Evolutionary conservation across 2,888 invertebrate species (phyloP).

Genomic region (Nomada goodeniana): DNA sequence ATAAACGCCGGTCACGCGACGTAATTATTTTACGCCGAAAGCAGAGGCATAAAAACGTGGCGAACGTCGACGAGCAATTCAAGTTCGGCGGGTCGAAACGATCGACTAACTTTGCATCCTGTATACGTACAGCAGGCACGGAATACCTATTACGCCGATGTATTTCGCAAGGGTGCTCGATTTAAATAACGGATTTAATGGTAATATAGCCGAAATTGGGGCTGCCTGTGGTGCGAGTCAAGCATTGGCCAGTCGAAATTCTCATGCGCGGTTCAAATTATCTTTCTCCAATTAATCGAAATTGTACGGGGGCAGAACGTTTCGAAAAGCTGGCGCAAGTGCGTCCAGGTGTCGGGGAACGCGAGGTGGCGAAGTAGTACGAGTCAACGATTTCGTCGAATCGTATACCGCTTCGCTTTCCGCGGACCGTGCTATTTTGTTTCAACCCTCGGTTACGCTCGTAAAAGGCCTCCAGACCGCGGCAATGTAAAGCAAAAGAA

Average conservation of each 20-base stretch:
- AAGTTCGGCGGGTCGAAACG: conserved; percentile 15
- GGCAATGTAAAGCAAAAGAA: not conserved
- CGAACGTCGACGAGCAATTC: not conserved
- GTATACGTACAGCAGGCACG: not conserved
- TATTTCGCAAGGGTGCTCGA: not conserved
- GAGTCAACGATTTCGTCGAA: conserved; percentile 25
- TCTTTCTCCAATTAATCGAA: not conserved
- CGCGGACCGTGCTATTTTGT: conserved; percentile 7
- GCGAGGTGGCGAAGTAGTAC: conserved; percentile 15
- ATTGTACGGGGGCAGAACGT: not conserved
- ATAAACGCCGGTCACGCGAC: conserved; percentile 56
- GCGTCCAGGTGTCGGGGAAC: not conserved
- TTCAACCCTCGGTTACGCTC: not conserved
- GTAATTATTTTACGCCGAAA: conserved; percentile 35
- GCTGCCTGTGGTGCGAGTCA: conserved; percentile 1
- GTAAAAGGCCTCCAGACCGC: not conserved
- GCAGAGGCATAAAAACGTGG: not conserved
- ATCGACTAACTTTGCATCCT: conserved; percentile 1
- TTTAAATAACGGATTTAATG: not conserved
- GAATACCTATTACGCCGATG: not conserved
- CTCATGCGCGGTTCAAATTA: no score
- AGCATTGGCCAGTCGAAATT: not conserved
- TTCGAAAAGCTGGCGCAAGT: not conserved
- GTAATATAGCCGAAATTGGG: not conserved
- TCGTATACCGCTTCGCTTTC: conserved; percentile 1